Evolutionary conservation across 2,797 vertebrate genomes (phyloP).

Genomic region (Amblyopsis hoosieri): DNA sequence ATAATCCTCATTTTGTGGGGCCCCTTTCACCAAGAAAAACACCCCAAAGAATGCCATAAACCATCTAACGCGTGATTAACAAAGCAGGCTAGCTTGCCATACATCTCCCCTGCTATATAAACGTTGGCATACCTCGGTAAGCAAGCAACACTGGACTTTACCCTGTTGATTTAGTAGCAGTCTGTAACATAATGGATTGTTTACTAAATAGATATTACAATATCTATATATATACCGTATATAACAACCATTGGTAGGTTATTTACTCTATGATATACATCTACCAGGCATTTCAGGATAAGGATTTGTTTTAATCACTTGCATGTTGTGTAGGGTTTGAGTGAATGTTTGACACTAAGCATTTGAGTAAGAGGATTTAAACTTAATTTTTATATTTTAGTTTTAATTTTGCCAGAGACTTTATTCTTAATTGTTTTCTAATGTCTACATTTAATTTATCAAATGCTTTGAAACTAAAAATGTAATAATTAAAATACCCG

Average conservation of each 20-base stretch:
- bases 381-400: conserved; percentile 1
- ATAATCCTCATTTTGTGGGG: conserved; percentile 70
- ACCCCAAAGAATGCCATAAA: conserved; percentile 80
- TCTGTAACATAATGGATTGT: conserved; percentile 2
- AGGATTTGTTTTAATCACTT: too few relatives aligned
- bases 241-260: neutral
- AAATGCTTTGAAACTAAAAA: conserved; percentile 3
- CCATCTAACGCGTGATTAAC: conserved; percentile 77
- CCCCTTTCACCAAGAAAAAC: conserved; percentile 62
- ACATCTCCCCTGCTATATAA: conserved; percentile 30
- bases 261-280: too few relatives aligned
- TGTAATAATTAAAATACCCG: neutral
- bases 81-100: conserved; percentile 25
- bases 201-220: conserved; percentile 14
- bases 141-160: conserved; percentile 22
- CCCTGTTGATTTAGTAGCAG: conserved; percentile 26
- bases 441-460: neutral
- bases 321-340: neutral
- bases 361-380: conserved; percentile 1
- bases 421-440: neutral
- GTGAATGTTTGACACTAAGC: conserved; percentile 6
- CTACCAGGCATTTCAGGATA: too few relatives aligned
- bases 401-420: neutral
- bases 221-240: neutral
- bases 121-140: conserved; percentile 15